Evolutionary conservation across 1,140 invertebrate genomes (phyloP), one percentile per base, ranked within the genome.

Genomic region (Antheraea mylitta): DNA sequence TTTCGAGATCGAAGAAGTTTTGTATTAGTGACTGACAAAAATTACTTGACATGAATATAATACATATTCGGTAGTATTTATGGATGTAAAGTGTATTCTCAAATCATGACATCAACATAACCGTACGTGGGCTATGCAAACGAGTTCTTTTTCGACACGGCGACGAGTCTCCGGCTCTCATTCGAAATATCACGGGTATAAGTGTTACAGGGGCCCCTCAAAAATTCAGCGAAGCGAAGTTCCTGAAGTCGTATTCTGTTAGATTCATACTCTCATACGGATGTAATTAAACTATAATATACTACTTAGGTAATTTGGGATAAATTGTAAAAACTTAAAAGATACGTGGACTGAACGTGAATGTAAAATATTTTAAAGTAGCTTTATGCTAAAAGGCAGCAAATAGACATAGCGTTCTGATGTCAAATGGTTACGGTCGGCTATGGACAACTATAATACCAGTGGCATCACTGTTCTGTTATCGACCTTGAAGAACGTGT

Each of bases 141-240:
- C 75, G 76, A 81, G 75, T 81, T 80, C 78, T 82, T 83, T 83
- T 82, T 86, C 74, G 77, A 66, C 73, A 74, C 69, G 72, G 75
- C 73, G 72, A 76, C 73, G 68, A 58, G 58, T 60, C 79, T 75
- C 72, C 78, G 79, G 75, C 80, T 82, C 82, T 83, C 80, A 83
- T 83, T 74, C 83, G 69, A 82, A 86, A 86, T 82, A 78, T 79
- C 45, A 53, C 45, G 45, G 45, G 77, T 77, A 66, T 70, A 68
- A 64, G 79, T 73, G 79, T 83, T 78, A 82, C 79, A 79, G 73
- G 79, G 76, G 69, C 78, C 78, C 68, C 82, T 86, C 84, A 81
- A 86, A 86, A 83, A 86, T 86, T 83, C 82, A 82, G 77, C 82
- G 79, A 81, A 76, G 76, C 78, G 75, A 71, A 64, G 72, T 79